phyloP scores from a whole-genome alignment of 2,113 vertebrate genomes.

The Salvelinus sp. region DNA sequence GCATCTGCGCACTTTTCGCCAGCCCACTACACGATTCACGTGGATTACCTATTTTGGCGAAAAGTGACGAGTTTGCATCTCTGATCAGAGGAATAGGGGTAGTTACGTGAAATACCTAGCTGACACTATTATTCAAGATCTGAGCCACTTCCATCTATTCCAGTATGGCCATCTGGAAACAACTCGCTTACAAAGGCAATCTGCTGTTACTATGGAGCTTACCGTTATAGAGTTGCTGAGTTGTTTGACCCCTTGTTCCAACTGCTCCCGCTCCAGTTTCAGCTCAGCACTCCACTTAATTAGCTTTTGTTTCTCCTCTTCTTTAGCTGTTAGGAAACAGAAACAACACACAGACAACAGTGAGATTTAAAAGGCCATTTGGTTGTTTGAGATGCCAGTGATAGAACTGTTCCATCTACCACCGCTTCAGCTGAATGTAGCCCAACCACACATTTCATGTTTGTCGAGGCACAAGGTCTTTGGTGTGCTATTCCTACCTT shows the following conservation, averaged over 20 bases:
- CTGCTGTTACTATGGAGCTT: constrained; percentile 52
- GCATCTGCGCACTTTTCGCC: too few relatives aligned
- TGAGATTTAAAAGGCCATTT: background rate
- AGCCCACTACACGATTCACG: too few relatives aligned
- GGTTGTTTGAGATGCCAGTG: background rate
- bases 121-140: too few relatives aligned
- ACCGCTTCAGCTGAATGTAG: background rate
- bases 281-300: constrained; percentile 97
- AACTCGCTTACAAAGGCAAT: background rate
- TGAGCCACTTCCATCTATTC: too few relatives aligned
- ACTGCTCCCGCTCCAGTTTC: constrained; percentile 93
- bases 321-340: constrained; percentile 76
- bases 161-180: background rate
- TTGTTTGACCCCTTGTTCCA: constrained; percentile 96
- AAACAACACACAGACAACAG: background rate
- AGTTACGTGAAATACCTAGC: too few relatives aligned
- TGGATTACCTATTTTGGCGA: too few relatives aligned
- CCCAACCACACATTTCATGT: too few relatives aligned
- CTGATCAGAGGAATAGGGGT: too few relatives aligned
- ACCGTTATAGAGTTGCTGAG: constrained; percentile 96
- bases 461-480: background rate
- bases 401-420: background rate
- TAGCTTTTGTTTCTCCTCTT: constrained; percentile 97
- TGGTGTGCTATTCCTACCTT: constrained; percentile 78
- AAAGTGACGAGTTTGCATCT: too few relatives aligned